Conservation (phyloP, 2,797 vertebrate genomes). For the Artibeus lituratus region DNA sequence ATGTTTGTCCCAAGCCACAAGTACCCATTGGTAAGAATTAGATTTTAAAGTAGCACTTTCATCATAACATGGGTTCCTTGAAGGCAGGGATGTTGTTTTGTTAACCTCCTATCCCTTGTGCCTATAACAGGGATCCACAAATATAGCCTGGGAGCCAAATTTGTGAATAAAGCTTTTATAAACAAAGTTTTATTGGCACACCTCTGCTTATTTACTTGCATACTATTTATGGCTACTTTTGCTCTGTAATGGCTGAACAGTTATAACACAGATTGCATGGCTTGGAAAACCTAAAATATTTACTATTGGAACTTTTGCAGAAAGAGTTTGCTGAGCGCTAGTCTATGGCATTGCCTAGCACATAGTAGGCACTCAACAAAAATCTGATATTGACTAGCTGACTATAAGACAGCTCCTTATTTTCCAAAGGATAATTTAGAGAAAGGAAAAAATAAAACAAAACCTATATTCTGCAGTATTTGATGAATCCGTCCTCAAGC, state of each 20-base stretch:
- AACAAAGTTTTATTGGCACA: background rate
- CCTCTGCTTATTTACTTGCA: background rate
- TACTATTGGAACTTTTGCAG: background rate
- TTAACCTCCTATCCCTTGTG: background rate
- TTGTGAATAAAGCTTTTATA: background rate
- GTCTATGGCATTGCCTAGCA: background rate
- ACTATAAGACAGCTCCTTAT: background rate
- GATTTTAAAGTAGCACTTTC: background rate
- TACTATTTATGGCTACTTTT: background rate
- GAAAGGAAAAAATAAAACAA: background rate
- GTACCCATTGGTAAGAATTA: background rate
- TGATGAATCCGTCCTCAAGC: conserved; percentile 1
- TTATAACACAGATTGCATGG: background rate
- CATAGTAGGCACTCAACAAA: conserved; percentile 1
- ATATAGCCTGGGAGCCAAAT: background rate
- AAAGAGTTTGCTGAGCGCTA: background rate
- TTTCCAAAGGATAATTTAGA: background rate
- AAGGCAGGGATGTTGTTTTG: background rate
- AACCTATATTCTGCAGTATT: background rate
- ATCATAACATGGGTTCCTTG: background rate
- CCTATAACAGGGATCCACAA: background rate
- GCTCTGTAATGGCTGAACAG: background rate
- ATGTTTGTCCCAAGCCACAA: background rate
- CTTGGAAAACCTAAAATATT: conserved; percentile 22
- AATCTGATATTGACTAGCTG: background rate